A percentile compares a stretch with the other conserved stretches of the same genome.
Conservation (phyloP, 2,113 vertebrate species). For the Astatoreochromis straeleni region DNA sequence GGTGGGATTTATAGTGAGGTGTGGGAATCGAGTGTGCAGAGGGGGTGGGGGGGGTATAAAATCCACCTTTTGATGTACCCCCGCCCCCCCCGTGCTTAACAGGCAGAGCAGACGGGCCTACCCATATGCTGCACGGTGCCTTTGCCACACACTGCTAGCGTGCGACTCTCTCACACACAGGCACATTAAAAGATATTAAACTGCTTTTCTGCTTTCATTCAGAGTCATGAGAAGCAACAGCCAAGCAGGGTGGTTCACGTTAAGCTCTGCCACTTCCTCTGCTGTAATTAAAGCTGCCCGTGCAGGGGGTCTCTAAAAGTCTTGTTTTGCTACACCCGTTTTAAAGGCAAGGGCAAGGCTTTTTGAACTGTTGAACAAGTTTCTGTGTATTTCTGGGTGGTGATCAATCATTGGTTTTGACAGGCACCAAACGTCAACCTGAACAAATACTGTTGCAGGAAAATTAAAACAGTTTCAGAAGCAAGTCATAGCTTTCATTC, state of each 20-base stretch:
- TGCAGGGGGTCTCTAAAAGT: conserved; percentile 42
- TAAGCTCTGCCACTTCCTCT: conserved; percentile 54
- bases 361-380: not conserved
- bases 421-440: not conserved
- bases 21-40: conserved; percentile 26
- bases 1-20: conserved; percentile 60
- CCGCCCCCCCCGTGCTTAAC: conserved; percentile 21
- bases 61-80: conserved; percentile 61
- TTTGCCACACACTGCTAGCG: conserved; percentile 46
- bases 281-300: conserved; percentile 49
- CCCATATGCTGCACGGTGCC: conserved; percentile 39
- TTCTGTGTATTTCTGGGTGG: not conserved
- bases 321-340: conserved; percentile 31
- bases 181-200: conserved; percentile 64
- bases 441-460: not conserved
- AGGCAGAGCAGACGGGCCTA: conserved; percentile 40
- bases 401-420: not conserved
- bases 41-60: conserved; percentile 8
- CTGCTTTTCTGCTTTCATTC: conserved; percentile 59
- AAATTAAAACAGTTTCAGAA: not conserved
- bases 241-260: conserved; percentile 40
- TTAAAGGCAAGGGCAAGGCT: not conserved
- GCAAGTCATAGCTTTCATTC: not conserved
- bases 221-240: conserved; percentile 57
- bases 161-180: conserved; percentile 36